These are phyloP conservation scores for Argopecten irradians DNA, from an alignment of 1,140 invertebrate genomes.

Conservation along the genomic window DNA sequence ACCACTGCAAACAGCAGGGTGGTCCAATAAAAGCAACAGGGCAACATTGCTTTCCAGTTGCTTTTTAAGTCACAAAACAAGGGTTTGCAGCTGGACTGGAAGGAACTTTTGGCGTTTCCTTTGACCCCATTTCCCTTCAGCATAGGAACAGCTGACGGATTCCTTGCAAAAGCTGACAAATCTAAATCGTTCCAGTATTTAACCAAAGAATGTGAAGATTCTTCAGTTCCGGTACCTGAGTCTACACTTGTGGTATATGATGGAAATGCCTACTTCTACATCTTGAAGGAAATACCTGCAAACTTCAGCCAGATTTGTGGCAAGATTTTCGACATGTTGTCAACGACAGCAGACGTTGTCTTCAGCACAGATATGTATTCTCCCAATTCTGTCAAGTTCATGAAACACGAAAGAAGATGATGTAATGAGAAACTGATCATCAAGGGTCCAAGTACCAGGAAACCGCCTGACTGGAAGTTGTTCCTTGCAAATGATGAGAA, in stretches of 20 bases:
- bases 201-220: slow-evolving; percentile 34
- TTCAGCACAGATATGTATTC: slow-evolving; percentile 38
- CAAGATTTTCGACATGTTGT: background rate
- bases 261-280: slow-evolving; percentile 48
- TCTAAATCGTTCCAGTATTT: slow-evolving; percentile 44
- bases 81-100: too few relatives aligned
- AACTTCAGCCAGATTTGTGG: slow-evolving; percentile 37
- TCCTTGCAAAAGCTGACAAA: slow-evolving; percentile 47
- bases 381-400: background rate
- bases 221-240: slow-evolving; percentile 30
- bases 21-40: slow-evolving; percentile 51
- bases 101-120: slow-evolving; percentile 32
- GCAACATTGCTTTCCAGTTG: slow-evolving; percentile 52
- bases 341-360: background rate
- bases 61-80: too few relatives aligned
- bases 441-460: too few relatives aligned
- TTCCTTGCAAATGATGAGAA: too few relatives aligned
- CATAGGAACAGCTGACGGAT: slow-evolving; percentile 33
- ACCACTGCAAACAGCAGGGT: slow-evolving; percentile 45
- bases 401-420: too few relatives aligned
- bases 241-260: slow-evolving; percentile 34
- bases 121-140: slow-evolving; percentile 29
- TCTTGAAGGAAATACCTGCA: slow-evolving; percentile 25
- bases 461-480: too few relatives aligned
- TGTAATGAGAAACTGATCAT: too few relatives aligned